Conservation (phyloP, 2,888 invertebrate genomes). For the Coecobrya sp. region DNA sequence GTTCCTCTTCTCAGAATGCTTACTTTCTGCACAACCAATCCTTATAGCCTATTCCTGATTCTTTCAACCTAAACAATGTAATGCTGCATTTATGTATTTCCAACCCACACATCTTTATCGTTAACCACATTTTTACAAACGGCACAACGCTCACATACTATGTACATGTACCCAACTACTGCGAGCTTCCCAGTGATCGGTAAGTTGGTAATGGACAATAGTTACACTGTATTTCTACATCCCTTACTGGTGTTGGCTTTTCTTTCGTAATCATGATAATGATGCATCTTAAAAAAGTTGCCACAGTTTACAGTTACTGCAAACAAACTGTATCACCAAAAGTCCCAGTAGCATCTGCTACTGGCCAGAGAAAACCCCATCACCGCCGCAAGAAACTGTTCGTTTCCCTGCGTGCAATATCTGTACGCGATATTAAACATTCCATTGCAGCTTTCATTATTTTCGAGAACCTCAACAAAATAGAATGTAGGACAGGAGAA, state of each 20-base stretch:
- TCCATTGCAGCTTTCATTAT: slow-evolving; percentile 5
- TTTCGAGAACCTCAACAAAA: neutral
- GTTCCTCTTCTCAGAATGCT: neutral
- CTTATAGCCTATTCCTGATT: neutral
- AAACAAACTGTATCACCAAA: neutral
- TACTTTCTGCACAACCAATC: slow-evolving; percentile 30
- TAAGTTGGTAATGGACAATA: slow-evolving; percentile 40
- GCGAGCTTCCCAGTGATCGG: slow-evolving; percentile 1
- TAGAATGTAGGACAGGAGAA: neutral
- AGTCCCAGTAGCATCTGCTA: slow-evolving; percentile 24
- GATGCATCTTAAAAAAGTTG: slow-evolving; percentile 32
- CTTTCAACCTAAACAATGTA: neutral
- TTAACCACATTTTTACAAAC: neutral
- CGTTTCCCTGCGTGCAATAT: neutral
- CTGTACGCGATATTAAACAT: slow-evolving; percentile 24
- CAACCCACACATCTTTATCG: neutral
- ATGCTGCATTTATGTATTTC: neutral
- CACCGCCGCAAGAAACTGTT: slow-evolving; percentile 21
- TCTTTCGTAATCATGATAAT: slow-evolving; percentile 28
- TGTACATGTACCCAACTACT: neutral
- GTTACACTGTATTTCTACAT: neutral
- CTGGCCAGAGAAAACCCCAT: neutral
- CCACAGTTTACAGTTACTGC: neutral
- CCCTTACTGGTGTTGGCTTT: neutral
- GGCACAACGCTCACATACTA: neutral